Percentiles rank a stretch among this genome's conserved stretches.
phyloP scores from a whole-genome alignment of 1,140 invertebrate genomes.

The Aphelenchoides besseyi region DNA sequence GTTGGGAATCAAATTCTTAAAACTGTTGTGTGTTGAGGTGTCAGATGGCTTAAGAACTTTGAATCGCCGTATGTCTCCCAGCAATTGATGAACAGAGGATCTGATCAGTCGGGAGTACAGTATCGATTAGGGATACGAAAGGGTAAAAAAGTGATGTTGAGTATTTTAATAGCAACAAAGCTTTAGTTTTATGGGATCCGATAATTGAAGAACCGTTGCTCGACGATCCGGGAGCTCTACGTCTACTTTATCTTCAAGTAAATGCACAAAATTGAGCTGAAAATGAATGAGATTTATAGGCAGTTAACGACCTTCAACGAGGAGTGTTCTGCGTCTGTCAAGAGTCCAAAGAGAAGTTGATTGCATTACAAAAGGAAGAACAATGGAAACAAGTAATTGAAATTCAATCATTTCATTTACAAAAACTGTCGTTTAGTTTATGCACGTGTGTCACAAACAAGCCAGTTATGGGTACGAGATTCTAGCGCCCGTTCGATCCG shows the following conservation, averaged over 20 bases:
- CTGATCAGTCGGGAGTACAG: conserved; percentile 19
- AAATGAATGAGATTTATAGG: conserved; percentile 32
- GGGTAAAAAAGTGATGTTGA: too few species aligned
- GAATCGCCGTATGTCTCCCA: conserved; percentile 47
- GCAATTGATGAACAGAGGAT: conserved; percentile 31
- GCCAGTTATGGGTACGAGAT: conserved; percentile 44
- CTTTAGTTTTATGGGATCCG: conserved; percentile 55
- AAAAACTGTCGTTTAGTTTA: conserved; percentile 33
- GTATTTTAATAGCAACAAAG: too few species aligned
- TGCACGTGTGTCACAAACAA: conserved; percentile 44
- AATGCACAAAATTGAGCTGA: not conserved
- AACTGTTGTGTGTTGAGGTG: conserved; percentile 21
- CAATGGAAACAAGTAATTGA: conserved; percentile 41
- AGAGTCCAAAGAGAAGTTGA: conserved; percentile 33
- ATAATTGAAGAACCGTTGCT: conserved; percentile 44
- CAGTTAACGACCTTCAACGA: conserved; percentile 43
- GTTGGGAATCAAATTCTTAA: not conserved
- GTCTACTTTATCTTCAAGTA: conserved; percentile 47
- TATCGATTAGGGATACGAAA: conserved; percentile 40
- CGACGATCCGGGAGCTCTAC: conserved; percentile 39
- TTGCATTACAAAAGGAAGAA: conserved; percentile 29
- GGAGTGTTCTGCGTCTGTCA: conserved; percentile 30
- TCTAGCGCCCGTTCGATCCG: conserved; percentile 35
- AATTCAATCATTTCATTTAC: conserved; percentile 9
- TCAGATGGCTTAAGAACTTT: conserved; percentile 54